Evolutionary conservation across 2,113 vertebrate species (phyloP), one percentile per base, ranked within the genome.

Genomic region (Megatriorchis doriae): DNA sequence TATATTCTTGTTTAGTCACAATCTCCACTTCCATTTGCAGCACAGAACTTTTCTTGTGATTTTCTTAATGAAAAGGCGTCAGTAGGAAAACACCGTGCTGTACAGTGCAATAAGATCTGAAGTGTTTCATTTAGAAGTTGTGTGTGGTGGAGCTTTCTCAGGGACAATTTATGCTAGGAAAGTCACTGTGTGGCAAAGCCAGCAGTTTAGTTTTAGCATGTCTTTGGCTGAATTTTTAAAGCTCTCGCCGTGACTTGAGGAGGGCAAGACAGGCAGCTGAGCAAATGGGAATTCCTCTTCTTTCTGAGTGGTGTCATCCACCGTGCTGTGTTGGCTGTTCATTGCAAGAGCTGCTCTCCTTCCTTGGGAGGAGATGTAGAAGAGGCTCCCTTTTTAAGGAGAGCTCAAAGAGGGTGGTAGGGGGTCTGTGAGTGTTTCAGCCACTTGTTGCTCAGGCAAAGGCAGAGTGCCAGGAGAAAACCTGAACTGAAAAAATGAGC

Each of bases 21-120:
- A 70, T 20, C 53, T 81, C 47, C 34, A 3, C 62, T 84, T 87
- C 62, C 48, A 34, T 94, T 94, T 95, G 77, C 63, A 93, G 87
- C 4, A 26, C 29, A 81, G 83, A 45, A 70, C 61, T 85, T 92
- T 62, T 75, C 70, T 86, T 79, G n/a, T 66, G 32, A 78, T 80
- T 93, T 93, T 80, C 59, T 86, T 92, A 93, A 91, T 91, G 90
- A 93, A 93, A 85, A 95, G 52, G 6, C 75, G 78, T 75, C 2
- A 8, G 20, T 61, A 90, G 58, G 70, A 95, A 84, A 89, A 50
- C 61, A 50, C 52, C 0, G 2, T n/a, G 48, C 40, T 68, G 62
- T 73, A 85, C 18, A 59, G 48, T 56, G 48, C 55, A 53, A 10
- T 84, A 65, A 82, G 62, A 62, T 72, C 78, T 78, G 21, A 83